Conservation (phyloP, 2,797 vertebrate genomes). For the Xenentodon cancila region DNA sequence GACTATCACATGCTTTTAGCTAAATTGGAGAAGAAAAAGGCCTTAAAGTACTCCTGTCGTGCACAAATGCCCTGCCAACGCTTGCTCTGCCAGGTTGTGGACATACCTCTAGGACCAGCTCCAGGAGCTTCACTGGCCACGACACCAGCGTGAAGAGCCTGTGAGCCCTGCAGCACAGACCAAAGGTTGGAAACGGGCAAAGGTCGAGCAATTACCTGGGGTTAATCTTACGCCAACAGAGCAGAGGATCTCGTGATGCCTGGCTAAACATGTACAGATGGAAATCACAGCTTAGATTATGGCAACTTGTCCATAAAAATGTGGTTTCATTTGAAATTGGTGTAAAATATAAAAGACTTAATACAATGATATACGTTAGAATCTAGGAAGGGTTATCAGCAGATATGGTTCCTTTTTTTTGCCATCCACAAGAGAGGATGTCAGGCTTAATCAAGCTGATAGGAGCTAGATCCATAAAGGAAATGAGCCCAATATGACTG, state of each 20-base stretch:
- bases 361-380: no score
- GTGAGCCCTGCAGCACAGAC: constrained; percentile 30
- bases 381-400: no score
- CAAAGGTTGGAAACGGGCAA: constrained; percentile 77
- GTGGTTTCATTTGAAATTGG: no score
- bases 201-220: constrained; percentile 78
- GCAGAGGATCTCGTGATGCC: constrained; percentile 68
- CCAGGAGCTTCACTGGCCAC: constrained; percentile 39
- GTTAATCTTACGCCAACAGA: constrained; percentile 76
- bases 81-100: not conserved
- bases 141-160: constrained; percentile 13
- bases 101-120: constrained; percentile 61
- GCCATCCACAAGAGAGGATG: not conserved
- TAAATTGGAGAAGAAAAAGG: not conserved
- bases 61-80: not conserved
- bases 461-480: constrained; percentile 26
- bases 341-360: no score
- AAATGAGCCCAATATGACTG: constrained; percentile 47
- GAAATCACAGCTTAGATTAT: constrained; percentile 10
- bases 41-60: not conserved
- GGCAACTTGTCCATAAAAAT: constrained; percentile 5
- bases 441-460: constrained; percentile 2
- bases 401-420: no score
- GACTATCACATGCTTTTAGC: not conserved
- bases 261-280: constrained; percentile 36